A percentile compares a stretch with the other conserved stretches of the same genome.
Evolutionary conservation across 2,113 vertebrate species (phyloP).

Genomic region (Ageneiosus marmoratus): DNA sequence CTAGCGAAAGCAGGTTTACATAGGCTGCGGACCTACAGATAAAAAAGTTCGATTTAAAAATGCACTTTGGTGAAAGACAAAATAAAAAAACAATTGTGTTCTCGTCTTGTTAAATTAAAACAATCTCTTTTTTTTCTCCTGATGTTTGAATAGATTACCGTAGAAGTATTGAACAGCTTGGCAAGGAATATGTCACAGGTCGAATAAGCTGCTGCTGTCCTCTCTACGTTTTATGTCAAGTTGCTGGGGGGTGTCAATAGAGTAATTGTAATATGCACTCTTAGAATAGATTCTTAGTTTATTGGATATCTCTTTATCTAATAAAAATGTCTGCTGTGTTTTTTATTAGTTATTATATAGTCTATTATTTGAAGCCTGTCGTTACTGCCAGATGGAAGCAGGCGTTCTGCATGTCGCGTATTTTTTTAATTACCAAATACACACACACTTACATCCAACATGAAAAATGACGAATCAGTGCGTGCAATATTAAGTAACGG

Average conservation of each 20-base stretch:
- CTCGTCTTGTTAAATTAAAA: conserved; percentile 70
- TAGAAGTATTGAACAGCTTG: conserved; percentile 78
- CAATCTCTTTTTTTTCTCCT: conserved; percentile 46
- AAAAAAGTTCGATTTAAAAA: conserved; percentile 72
- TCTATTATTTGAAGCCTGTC: conserved; percentile 67
- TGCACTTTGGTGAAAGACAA: conserved; percentile 78
- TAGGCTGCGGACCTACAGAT: conserved; percentile 45
- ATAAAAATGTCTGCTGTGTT: conserved; percentile 71
- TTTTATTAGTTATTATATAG: conserved; percentile 63
- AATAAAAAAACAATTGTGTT: conserved; percentile 60
- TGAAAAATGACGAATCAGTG: conserved; percentile 16
- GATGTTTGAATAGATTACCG: conserved; percentile 72
- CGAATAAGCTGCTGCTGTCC: conserved; percentile 72
- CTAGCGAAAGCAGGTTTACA: conserved; percentile 64
- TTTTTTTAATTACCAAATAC: conserved; percentile 41
- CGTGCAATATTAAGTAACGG: conserved; percentile 27
- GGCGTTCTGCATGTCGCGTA: conserved; percentile 77
- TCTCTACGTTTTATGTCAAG: conserved; percentile 61
- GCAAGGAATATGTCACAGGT: conserved; percentile 60
- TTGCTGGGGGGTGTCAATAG: conserved; percentile 49
- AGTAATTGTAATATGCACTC: conserved; percentile 69
- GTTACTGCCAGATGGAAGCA: conserved; percentile 62
- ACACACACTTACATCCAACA: conserved; percentile 37
- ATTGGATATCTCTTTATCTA: conserved; percentile 67
- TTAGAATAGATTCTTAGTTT: conserved; percentile 63